A percentile compares a stretch with the other conserved stretches of the same genome.
phyloP scores from a whole-genome alignment of 2,113 vertebrate genomes.

The Campylomormyrus numenius region DNA sequence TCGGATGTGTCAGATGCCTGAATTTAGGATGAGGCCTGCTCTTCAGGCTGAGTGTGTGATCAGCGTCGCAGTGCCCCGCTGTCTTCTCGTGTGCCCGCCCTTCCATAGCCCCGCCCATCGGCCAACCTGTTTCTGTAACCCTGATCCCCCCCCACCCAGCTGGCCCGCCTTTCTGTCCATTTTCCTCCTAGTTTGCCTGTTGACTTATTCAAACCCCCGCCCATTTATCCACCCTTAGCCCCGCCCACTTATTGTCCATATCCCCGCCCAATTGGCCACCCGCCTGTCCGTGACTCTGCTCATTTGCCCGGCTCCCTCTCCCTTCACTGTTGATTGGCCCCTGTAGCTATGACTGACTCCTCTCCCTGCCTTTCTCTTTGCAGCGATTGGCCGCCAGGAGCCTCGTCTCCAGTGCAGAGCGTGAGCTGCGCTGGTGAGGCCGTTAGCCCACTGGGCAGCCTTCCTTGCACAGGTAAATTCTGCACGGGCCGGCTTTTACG shows the following conservation, averaged over 20 bases:
- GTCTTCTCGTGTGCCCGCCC: not conserved
- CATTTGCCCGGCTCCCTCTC: not conserved
- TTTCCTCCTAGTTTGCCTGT: not conserved
- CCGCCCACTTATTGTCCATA: not conserved
- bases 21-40: not conserved
- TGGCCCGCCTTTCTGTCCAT: not conserved
- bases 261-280: not conserved
- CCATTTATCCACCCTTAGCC: not conserved
- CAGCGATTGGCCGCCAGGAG: slow-evolving; percentile 70
- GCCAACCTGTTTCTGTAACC: not conserved
- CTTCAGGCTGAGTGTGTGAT: not conserved
- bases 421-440: slow-evolving; percentile 58
- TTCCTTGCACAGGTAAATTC: not conserved
- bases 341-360: not conserved
- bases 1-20: not conserved
- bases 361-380: slow-evolving; percentile 38
- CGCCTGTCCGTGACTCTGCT: not conserved
- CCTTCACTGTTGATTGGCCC: not conserved
- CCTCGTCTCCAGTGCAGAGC: slow-evolving; percentile 50
- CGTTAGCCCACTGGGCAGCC: not conserved
- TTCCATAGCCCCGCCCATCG: not conserved
- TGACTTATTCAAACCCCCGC: not conserved
- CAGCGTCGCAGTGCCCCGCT: not conserved
- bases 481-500: not conserved
- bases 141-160: not conserved